phyloP scores from a whole-genome alignment of 2,888 invertebrate genomes.

The Thymelicus acteon region DNA sequence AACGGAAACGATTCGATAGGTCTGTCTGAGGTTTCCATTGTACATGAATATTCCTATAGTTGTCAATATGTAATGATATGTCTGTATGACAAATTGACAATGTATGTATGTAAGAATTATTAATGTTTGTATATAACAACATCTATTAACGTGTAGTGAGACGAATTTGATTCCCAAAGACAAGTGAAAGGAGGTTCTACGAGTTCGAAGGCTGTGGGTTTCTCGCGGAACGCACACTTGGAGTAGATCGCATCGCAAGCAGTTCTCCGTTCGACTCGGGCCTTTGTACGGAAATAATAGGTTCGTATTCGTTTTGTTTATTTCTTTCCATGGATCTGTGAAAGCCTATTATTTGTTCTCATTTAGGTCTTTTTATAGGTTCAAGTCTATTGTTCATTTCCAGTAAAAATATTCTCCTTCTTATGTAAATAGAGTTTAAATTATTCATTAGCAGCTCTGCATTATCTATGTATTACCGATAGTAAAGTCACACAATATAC shows the following conservation, averaged over 20 bases:
- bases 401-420: no score
- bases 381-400: no score
- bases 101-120: no score
- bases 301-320: neutral
- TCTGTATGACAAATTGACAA: neutral
- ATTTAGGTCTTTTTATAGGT: no score
- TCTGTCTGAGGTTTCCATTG: neutral
- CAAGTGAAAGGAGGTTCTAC: conserved; percentile 2
- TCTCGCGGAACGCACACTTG: conserved; percentile 12
- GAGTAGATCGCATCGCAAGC: conserved; percentile 10
- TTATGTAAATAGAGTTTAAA: no score
- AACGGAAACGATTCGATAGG: conserved; percentile 17
- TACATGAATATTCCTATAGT: conserved; percentile 22
- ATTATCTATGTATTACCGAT: no score
- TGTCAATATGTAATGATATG: neutral
- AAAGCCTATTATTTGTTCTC: neutral
- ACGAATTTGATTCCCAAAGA: conserved; percentile 6
- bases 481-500: no score
- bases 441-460: no score
- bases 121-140: no score
- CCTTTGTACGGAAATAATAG: neutral
- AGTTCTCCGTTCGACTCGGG: conserved; percentile 12
- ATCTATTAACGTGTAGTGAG: neutral
- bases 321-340: neutral
- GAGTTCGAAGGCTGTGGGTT: neutral